Evolutionary conservation across 2,113 vertebrate species (phyloP).

Genomic region (Guaruba guarouba): DNA sequence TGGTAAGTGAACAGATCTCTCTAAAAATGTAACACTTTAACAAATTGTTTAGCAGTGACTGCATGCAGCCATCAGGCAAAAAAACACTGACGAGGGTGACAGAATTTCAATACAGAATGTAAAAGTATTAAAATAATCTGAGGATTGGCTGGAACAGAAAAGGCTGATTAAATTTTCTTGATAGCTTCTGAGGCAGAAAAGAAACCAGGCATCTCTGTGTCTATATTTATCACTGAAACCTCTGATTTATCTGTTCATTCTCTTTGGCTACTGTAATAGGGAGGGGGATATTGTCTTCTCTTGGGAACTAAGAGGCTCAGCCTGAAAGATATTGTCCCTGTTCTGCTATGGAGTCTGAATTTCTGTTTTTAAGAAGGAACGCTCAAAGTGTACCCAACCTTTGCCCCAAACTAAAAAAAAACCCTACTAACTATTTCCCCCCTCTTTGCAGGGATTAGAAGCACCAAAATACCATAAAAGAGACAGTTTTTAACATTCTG

Average conservation of each 20-base stretch:
- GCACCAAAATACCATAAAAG: not conserved
- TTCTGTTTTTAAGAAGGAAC: conserved; percentile 1
- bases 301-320: conserved; percentile 15
- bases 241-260: conserved; percentile 21
- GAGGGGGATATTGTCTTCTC: conserved; percentile 10
- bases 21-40: conserved; percentile 47
- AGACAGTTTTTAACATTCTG: not conserved
- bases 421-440: not conserved
- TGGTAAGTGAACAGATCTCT: conserved; percentile 1
- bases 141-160: conserved; percentile 59
- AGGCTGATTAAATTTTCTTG: conserved; percentile 65
- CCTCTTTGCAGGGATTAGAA: not conserved
- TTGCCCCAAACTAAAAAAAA: conserved; percentile 22
- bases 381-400: not conserved
- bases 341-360: conserved; percentile 3
- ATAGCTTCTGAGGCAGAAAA: conserved; percentile 57
- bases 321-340: conserved; percentile 15
- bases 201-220: conserved; percentile 23
- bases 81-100: not conserved
- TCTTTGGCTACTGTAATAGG: conserved; percentile 30
- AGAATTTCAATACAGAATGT: conserved; percentile 54
- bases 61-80: conserved; percentile 28
- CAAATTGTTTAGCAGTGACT: conserved; percentile 55
- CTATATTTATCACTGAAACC: conserved; percentile 48
- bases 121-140: conserved; percentile 55